Conservation (phyloP, 2,888 invertebrate species). For the Eulithis prunata region DNA sequence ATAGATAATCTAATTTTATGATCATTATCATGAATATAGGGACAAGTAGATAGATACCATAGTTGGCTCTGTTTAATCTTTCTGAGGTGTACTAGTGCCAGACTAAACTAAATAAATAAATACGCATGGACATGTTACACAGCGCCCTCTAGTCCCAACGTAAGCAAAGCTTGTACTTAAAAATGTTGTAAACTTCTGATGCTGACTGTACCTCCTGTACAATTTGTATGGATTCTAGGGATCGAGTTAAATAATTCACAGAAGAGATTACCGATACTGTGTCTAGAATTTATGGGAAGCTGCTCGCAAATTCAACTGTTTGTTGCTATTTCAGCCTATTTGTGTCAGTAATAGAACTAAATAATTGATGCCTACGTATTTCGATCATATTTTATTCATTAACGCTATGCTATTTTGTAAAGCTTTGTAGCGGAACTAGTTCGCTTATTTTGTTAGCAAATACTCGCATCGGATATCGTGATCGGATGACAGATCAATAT, state of each 20-base stretch:
- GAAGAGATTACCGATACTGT: conserved; percentile 7
- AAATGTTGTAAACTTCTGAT: background rate
- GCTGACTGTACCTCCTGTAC: background rate
- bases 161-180: too few relatives aligned
- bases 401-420: background rate
- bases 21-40: too few relatives aligned
- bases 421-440: background rate
- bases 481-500: too few relatives aligned
- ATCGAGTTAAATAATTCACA: conserved; percentile 12
- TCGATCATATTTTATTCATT: background rate
- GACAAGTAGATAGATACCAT: too few relatives aligned
- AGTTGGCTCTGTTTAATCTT: too few relatives aligned
- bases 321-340: conserved; percentile 4
- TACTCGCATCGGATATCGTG: too few relatives aligned
- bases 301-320: conserved; percentile 2
- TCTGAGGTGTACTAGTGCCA: too few relatives aligned
- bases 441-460: too few relatives aligned
- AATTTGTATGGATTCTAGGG: conserved; percentile 3
- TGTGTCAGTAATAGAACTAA: background rate
- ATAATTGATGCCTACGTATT: background rate
- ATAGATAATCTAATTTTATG: too few relatives aligned
- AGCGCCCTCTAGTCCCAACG: too few relatives aligned
- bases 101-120: too few relatives aligned
- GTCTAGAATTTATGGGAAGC: conserved; percentile 4
- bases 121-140: too few relatives aligned